phyloP scores from a whole-genome alignment of 2,797 vertebrate species.

The Arnoldichthys spilopterus region DNA sequence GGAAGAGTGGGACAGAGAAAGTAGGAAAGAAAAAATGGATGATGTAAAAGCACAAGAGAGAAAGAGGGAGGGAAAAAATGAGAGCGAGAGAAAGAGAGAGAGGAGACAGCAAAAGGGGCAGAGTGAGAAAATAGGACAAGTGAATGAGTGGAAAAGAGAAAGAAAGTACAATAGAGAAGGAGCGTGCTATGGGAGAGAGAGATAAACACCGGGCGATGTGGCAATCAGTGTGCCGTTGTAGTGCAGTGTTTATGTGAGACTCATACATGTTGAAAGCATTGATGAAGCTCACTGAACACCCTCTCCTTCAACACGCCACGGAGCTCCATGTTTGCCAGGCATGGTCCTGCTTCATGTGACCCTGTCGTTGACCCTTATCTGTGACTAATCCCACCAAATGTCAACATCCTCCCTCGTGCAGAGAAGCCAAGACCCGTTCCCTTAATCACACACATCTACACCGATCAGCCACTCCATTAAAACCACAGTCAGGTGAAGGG shows the following conservation, averaged over 20 bases:
- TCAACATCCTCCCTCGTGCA: not conserved
- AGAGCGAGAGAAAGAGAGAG: not conserved
- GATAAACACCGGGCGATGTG: not conserved
- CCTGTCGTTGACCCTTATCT: not conserved
- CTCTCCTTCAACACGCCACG: not conserved
- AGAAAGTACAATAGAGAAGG: not conserved
- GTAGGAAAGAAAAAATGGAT: not conserved
- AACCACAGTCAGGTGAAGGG: too few relatives aligned
- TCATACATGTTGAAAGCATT: not conserved
- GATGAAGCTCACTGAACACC: not conserved
- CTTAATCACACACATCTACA: too few relatives aligned
- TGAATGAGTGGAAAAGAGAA: conserved; percentile 62
- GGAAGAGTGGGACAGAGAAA: not conserved
- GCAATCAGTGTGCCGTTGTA: not conserved
- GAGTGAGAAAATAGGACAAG: conserved; percentile 52
- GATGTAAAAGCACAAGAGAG: not conserved
- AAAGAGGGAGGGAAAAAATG: not conserved
- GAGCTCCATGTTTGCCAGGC: not conserved
- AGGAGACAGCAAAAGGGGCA: not conserved
- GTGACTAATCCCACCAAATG: conserved; percentile 4
- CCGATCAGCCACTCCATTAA: too few relatives aligned
- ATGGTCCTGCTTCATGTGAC: not conserved
- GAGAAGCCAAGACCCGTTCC: not conserved
- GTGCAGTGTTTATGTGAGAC: not conserved
- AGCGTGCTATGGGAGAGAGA: conserved; percentile 26